A percentile compares a stretch with the other conserved stretches of the same genome.
Conservation (phyloP, 2,797 vertebrate genomes). For the Leptodactylus fallax region DNA sequence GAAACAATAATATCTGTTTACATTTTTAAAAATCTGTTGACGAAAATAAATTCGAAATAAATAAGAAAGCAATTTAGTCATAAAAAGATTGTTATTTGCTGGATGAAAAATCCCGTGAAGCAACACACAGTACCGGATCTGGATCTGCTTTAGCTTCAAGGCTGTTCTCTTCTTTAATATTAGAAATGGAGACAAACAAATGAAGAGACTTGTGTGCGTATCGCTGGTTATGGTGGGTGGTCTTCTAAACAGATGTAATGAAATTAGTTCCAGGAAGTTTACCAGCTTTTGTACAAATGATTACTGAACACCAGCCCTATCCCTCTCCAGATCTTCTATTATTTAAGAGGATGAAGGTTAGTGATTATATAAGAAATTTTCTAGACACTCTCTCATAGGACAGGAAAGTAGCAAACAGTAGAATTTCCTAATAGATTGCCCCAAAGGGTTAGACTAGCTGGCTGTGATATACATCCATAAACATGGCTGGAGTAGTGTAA, state of each 20-base stretch:
- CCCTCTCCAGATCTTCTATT: neutral
- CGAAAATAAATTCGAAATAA: neutral
- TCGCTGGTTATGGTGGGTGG: conserved; percentile 63
- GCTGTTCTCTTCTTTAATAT: neutral
- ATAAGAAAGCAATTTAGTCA: too few relatives aligned
- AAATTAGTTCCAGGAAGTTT: conserved; percentile 71
- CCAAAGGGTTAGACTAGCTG: neutral
- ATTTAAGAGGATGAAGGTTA: neutral
- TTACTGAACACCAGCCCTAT: neutral
- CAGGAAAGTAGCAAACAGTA: neutral
- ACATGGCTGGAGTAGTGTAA: too few relatives aligned
- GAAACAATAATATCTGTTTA: neutral
- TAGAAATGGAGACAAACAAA: neutral
- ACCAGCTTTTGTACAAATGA: conserved; percentile 17
- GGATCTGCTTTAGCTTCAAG: neutral
- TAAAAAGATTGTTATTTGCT: neutral
- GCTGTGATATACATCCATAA: neutral
- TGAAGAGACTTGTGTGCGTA: neutral
- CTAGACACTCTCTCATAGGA: neutral
- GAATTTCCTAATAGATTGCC: neutral
- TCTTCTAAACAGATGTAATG: conserved; percentile 65
- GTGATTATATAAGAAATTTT: neutral
- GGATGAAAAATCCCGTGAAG: too few relatives aligned
- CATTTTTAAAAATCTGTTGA: neutral
- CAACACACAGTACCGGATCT: too few relatives aligned